Conservation (phyloP, 2,888 invertebrate genomes). For the Autographa pulchrina region DNA sequence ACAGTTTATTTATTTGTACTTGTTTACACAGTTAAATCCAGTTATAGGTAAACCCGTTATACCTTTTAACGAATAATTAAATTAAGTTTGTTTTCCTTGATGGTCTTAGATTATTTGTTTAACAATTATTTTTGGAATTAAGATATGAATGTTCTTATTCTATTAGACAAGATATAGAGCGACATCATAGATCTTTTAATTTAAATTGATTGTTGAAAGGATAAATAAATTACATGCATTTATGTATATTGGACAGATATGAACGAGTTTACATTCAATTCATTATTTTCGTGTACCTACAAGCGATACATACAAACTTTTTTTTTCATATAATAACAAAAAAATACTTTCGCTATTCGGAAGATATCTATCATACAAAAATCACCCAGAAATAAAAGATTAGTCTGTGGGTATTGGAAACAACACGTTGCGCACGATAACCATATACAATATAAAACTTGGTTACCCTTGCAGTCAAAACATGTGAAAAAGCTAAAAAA, state of each 20-base stretch:
- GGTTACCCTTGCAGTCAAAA: too few species aligned
- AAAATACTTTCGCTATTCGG: too few species aligned
- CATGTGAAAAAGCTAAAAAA: too few species aligned
- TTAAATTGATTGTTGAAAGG: slow-evolving; percentile 26
- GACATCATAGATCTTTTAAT: slow-evolving; percentile 50
- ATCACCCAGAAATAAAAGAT: too few species aligned
- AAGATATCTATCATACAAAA: too few species aligned
- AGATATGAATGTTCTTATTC: slow-evolving; percentile 66
- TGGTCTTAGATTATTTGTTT: not conserved
- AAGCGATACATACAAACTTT: too few species aligned
- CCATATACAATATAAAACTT: too few species aligned
- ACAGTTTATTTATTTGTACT: not conserved
- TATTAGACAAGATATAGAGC: slow-evolving; percentile 60
- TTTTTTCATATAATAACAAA: too few species aligned
- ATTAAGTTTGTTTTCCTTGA: not conserved
- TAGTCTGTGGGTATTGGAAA: too few species aligned
- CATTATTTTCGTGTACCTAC: too few species aligned
- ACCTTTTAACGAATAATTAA: not conserved
- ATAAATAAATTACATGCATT: slow-evolving; percentile 17
- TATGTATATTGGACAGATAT: not conserved
- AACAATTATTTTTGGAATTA: not conserved
- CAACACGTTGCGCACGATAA: too few species aligned
- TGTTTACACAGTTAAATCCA: slow-evolving; percentile 4
- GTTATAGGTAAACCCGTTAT: slow-evolving; percentile 4
- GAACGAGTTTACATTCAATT: too few species aligned